phyloP scores from a whole-genome alignment of 1,140 invertebrate genomes.

The Drosophila obscura region DNA sequence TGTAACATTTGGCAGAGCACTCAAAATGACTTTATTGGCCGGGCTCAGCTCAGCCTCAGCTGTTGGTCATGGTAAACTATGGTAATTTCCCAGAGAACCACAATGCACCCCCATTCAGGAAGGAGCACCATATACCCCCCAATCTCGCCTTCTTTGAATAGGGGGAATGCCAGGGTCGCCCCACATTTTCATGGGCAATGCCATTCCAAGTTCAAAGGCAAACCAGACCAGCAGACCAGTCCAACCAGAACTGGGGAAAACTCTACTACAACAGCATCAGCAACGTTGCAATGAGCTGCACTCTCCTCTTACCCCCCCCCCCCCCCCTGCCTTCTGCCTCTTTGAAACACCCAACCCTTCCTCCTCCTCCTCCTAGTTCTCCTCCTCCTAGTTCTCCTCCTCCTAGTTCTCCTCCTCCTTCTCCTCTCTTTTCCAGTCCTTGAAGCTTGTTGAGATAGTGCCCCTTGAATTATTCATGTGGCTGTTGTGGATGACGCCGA shows the following conservation, averaged over 20 bases:
- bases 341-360: not conserved
- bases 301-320: no score
- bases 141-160: not conserved
- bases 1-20: slow-evolving; percentile 15
- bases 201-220: slow-evolving; percentile 50
- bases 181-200: slow-evolving; percentile 41
- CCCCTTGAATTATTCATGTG: slow-evolving; percentile 58
- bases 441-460: slow-evolving; percentile 37
- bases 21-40: slow-evolving; percentile 28
- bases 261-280: slow-evolving; percentile 5
- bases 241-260: no score
- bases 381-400: no score
- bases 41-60: slow-evolving; percentile 10
- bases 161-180: slow-evolving; percentile 3
- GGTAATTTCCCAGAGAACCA: slow-evolving; percentile 12
- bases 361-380: not conserved
- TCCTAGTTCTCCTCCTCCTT: not conserved
- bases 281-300: slow-evolving; percentile 16
- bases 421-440: slow-evolving; percentile 14
- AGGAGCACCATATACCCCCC: no score
- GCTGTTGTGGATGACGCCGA: slow-evolving; percentile 39
- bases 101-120: not conserved
- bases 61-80: slow-evolving; percentile 20
- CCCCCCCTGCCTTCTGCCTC: not conserved
- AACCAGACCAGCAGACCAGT: slow-evolving; percentile 18